Evolutionary conservation across 2,113 vertebrate species (phyloP), one percentile per base, ranked within the genome.

Genomic region (Entelurus aequoreus): DNA sequence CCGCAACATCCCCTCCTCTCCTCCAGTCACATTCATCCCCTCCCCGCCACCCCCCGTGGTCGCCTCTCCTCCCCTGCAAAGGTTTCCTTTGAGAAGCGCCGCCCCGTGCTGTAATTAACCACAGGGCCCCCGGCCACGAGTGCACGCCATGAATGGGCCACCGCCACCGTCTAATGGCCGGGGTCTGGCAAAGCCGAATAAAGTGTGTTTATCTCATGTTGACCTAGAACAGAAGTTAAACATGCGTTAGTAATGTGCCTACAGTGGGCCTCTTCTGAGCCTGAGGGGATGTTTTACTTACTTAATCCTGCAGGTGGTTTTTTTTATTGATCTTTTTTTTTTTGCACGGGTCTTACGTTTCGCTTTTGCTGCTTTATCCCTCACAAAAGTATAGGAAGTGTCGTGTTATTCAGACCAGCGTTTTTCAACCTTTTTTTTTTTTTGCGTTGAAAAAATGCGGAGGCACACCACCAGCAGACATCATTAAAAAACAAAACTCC

Each of bases 161-260:
- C 75, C 37, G 15, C 74, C 73, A 75, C 83, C 68, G 79, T 75
- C 76, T 86, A 87, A 87, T 88, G 79, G 72, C 80, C 15, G 40
- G 64, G 82, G 78, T 83, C 78, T 66, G 83, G 69, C 79, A 77
- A 64, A 77, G 75, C 81, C 86, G 84, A 90, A 88, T 86, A 64
- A 84, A 82, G 84, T 83, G 80, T 84, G 82, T 87, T 91, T 88
- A 90, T 90, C 84, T 90, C 88, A 88, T 86, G 77, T 76, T 85
- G 88, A 89, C 89, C 89, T 87, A 85, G 86, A 86, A 88, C 75
- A 84, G 87, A 77, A 87, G 84, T 85, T 90, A 89, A 90, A 89
- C 80, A 88, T 80, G 81, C 87, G 64, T 85, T 76, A 88, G 82
- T 88, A 85, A 89, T 76, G 68, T 48, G 71, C 79, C 77, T 79